Base-by-base conservation (phyloP, 2,888 invertebrate genomes). In the Drosophila aldrichi region DNA sequence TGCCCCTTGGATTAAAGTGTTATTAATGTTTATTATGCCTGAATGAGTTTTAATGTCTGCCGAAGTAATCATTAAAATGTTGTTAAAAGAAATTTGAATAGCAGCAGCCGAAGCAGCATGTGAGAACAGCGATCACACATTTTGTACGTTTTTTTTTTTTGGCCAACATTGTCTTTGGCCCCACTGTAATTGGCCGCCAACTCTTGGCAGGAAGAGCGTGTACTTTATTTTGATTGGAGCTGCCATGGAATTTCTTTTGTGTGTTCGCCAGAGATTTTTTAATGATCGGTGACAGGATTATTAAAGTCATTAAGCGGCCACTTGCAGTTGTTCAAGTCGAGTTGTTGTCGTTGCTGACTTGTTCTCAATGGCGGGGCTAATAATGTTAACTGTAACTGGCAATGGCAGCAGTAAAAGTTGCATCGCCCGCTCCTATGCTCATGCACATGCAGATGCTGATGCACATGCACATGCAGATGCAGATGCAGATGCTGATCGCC, bases 31-130 rank as follows among this genome's bases (percentile, higher is more conserved):
- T 90, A 91, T 91, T 91, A 89, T 79, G 83, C 76, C 85, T 81
- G 91, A 91, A 91, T 91, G 90, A 88, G 91, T 89, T 91, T 91
- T 91, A 91, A 91, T 91, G 90, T 89, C 88, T 81, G 80, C 82
- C 82, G 82, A 89, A 91, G 90, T 88, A 81, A 90, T 91, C 90
- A 91, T 91, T 91, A 91, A 91, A 91, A 88, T 83, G 88, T 84
- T 90, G 90, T 88, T 87, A 90, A 90, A 88, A 88, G 88, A 90
- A 88, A 87, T 87, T 87, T 90, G 90, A 87, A 87, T 90, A 90
- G 77, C 79, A 90, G 54, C 79, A 90, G 54, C 52, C 8, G 29
- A 8, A 29, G 54, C 79, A 25, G 51, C 48, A 48, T 76, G 79
- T 88, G 89, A 84, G 86, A 88, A 55, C 55, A 41, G n/a, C 44